Evolutionary conservation across 2,888 invertebrate species (phyloP), one percentile per base, ranked within the genome.

Genomic region (Nipponacmea schrenckii): DNA sequence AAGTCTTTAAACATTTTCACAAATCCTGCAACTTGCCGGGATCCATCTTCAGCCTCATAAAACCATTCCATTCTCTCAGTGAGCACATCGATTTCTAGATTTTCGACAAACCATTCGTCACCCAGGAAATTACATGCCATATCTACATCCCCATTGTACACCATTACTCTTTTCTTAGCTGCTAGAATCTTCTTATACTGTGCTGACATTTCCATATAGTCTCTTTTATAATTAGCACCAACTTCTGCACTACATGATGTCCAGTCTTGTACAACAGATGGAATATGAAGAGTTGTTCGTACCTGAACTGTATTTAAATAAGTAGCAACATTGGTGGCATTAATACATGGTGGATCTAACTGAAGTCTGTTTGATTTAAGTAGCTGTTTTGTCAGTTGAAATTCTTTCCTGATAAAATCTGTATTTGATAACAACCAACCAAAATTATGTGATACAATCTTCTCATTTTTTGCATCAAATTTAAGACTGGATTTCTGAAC

Each of bases 231-330:
- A 50, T 31, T 17, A 3, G 66, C 15, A 45, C 39, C 63, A 26
- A 45, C 20, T 20, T 15, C 63, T 65, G 76, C 87, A 87, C 85
- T 87, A 81, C 88, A 88, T 3, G 86, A 74, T 44, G 79, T 77
- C 87, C 87, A 88, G 2, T 74, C 67, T 20, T 78, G 84, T 26
- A 85, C 79, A 62, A 67, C 64, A 1, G 69, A 44, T 5, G 85
- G 82, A 46, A 89, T 87, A 74, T 89, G 89, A 15, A 89, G 81
- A 26, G 88, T 87, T 26, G 70, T 72, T 24, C 84, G 75, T 1
- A 88, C 88, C 44, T 74, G 79, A 0, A 68, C 71, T 56, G 90
- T 90, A 81, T 94, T 93, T 76, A 93, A 88, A 91, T 92, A 94
- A 0, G 44, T 73, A 0, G 80, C 71, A 12, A 75, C 31, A 10